Conservation (phyloP, 2,888 invertebrate genomes). For the Iphiclides podalirius region DNA sequence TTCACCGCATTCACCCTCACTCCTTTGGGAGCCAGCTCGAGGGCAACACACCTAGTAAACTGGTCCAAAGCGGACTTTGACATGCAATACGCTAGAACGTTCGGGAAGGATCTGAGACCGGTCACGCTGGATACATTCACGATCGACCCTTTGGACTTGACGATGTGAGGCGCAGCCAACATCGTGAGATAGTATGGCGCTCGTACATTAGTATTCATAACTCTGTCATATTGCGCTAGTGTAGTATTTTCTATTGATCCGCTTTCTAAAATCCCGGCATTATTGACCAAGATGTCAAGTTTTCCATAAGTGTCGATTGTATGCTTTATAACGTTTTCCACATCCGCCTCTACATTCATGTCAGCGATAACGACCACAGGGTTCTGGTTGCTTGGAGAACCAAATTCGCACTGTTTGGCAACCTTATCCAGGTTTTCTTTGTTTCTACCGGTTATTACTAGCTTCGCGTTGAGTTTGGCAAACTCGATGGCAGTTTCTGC, state of each 20-base stretch:
- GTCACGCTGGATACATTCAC: slow-evolving; percentile 97
- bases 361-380: slow-evolving; percentile 82
- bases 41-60: slow-evolving; percentile 92
- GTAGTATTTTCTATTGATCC: slow-evolving; percentile 91
- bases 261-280: slow-evolving; percentile 90
- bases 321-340: slow-evolving; percentile 82
- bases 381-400: slow-evolving; percentile 52
- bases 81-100: slow-evolving; percentile 94
- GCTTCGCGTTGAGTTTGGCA: slow-evolving; percentile 81
- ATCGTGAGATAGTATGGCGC: slow-evolving; percentile 88
- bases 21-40: slow-evolving; percentile 88
- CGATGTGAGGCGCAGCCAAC: slow-evolving; percentile 90
- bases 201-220: slow-evolving; percentile 93
- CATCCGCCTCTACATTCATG: slow-evolving; percentile 84
- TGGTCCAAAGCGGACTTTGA: slow-evolving; percentile 97
- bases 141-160: slow-evolving; percentile 89
- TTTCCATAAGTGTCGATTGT: slow-evolving; percentile 84
- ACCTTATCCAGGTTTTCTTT: slow-evolving; percentile 83
- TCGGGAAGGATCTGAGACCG: slow-evolving; percentile 92
- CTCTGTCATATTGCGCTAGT: slow-evolving; percentile 90
- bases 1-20: slow-evolving; percentile 95
- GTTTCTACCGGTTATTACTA: slow-evolving; percentile 86
- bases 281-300: slow-evolving; percentile 90
- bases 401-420: slow-evolving; percentile 75
- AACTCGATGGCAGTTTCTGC: slow-evolving; percentile 85